Evolutionary conservation across 1,140 invertebrate species (phyloP).

Genomic region (Drosophila ananassae): DNA sequence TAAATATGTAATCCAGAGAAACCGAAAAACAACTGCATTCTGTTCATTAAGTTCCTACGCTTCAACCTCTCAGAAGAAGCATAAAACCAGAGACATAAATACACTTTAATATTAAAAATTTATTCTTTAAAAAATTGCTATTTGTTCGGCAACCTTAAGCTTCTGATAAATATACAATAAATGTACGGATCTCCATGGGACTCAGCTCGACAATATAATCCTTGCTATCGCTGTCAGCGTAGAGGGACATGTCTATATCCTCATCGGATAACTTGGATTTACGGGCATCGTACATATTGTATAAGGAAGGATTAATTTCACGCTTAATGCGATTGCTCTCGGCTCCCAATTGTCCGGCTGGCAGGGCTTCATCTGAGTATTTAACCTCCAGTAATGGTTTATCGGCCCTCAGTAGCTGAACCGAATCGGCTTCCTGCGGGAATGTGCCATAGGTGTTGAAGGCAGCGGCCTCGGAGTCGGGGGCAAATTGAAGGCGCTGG

Average conservation of each 20-base stretch:
- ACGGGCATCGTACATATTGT: constrained; percentile 1
- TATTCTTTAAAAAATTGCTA: neutral
- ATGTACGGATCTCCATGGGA: constrained; percentile 79
- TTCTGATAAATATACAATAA: constrained; percentile 51
- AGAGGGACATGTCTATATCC: constrained; percentile 1
- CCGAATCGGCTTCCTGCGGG: neutral
- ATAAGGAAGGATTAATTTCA: neutral
- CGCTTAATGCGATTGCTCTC: constrained; percentile 72
- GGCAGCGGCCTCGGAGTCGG: constrained; percentile 44
- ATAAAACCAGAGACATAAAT: neutral
- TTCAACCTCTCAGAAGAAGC: neutral
- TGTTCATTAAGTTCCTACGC: neutral
- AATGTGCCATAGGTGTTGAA: constrained; percentile 56
- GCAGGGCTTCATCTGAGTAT: constrained; percentile 46
- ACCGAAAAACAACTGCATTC: neutral
- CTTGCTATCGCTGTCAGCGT: constrained; percentile 4
- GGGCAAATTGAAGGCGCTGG: constrained; percentile 69
- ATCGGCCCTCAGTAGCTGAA: constrained; percentile 50
- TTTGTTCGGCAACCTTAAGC: constrained; percentile 7
- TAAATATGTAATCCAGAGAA: neutral
- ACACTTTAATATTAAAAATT: neutral
- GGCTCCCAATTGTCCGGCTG: constrained; percentile 46
- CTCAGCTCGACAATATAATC: constrained; percentile 68
- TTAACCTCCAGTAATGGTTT: constrained; percentile 45
- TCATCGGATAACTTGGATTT: neutral